phyloP scores from a whole-genome alignment of 2,888 invertebrate species.

The Pediacus dermestoides region DNA sequence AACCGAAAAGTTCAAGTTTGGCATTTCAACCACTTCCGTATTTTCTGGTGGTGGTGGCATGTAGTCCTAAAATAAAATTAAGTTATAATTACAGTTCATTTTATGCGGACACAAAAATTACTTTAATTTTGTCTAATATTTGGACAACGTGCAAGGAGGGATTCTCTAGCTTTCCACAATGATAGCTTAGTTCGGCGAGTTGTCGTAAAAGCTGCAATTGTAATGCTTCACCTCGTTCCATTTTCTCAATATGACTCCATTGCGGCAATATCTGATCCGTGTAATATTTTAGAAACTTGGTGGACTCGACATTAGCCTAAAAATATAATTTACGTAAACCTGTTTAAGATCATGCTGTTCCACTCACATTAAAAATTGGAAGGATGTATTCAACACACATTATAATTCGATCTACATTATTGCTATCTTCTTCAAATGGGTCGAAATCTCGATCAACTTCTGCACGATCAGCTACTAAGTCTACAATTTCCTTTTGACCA shows the following conservation, averaged over 20 bases:
- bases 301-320: conserved; percentile 81
- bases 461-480: conserved; percentile 81
- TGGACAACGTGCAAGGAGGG: conserved; percentile 69
- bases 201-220: conserved; percentile 80
- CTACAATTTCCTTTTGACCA: conserved; percentile 84
- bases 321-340: conserved; percentile 29
- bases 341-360: conserved; percentile 1
- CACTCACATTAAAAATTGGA: conserved; percentile 83
- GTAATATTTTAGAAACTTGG: conserved; percentile 78
- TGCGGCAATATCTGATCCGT: conserved; percentile 79
- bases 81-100: conserved; percentile 2
- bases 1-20: conserved; percentile 88
- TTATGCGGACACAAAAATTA: no score
- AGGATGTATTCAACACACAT: conserved; percentile 83
- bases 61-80: conserved; percentile 61
- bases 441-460: conserved; percentile 66
- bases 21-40: conserved; percentile 60
- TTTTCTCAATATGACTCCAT: conserved; percentile 62
- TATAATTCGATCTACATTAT: conserved; percentile 73
- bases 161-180: conserved; percentile 74
- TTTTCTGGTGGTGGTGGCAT: conserved; percentile 84
- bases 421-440: conserved; percentile 58
- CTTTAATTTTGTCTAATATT: conserved; percentile 75
- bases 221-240: conserved; percentile 60
- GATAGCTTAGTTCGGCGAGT: conserved; percentile 79